phyloP scores from a whole-genome alignment of 2,797 vertebrate genomes.

The Moxostoma hubbsi region DNA sequence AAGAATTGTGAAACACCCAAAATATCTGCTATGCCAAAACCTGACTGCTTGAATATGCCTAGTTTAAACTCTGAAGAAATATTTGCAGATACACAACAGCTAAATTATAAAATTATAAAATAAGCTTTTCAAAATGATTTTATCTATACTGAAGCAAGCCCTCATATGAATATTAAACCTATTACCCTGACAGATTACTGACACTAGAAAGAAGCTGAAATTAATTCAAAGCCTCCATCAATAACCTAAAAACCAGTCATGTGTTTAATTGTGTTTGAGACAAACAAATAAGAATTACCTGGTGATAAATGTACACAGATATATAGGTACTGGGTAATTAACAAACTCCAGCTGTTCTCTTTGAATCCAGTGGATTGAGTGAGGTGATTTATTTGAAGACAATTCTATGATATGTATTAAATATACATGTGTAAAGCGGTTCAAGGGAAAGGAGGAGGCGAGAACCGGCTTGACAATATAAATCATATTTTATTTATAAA shows the following conservation, averaged over 20 bases:
- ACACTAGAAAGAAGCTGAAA: slow-evolving; percentile 23
- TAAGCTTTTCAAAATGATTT: neutral
- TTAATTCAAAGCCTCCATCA: slow-evolving; percentile 14
- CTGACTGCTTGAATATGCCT: neutral
- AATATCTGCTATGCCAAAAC: neutral
- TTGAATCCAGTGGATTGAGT: neutral
- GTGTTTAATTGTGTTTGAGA: slow-evolving; percentile 55
- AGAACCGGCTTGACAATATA: too few relatives aligned
- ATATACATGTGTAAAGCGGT: too few relatives aligned
- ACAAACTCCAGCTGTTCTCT: slow-evolving; percentile 25
- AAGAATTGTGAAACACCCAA: too few relatives aligned
- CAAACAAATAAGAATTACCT: slow-evolving; percentile 43
- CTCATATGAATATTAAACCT: neutral
- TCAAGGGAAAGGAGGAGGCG: too few relatives aligned
- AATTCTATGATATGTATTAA: neutral
- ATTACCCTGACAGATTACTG: slow-evolving; percentile 21
- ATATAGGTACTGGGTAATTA: slow-evolving; percentile 22
- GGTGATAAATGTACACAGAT: slow-evolving; percentile 40
- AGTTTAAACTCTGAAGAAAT: neutral
- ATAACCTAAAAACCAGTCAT: slow-evolving; percentile 34
- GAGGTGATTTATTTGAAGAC: neutral
- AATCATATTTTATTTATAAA: too few relatives aligned
- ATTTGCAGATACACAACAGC: neutral
- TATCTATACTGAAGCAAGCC: neutral
- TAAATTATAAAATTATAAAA: neutral